These are phyloP conservation scores for Acheta domesticus DNA, from an alignment of 2,888 invertebrate genomes.

Conservation along the genomic window DNA sequence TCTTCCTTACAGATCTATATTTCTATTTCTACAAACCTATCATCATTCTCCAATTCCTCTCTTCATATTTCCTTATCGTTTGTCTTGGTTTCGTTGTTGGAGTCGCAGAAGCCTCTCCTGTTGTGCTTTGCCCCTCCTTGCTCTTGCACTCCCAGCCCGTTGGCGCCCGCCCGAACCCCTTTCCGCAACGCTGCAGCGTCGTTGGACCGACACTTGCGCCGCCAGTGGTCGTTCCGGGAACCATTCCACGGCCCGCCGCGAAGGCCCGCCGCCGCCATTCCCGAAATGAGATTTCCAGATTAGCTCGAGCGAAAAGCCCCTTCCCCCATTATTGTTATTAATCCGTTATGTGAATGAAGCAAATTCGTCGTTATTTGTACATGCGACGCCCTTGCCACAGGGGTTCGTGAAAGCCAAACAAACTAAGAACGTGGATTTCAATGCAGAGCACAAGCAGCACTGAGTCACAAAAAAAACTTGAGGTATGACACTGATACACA, in stretches of 20 bases:
- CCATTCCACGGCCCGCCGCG: background rate
- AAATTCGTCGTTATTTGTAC: background rate
- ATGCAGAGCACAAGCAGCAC: too few species aligned
- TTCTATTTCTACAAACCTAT: too few species aligned
- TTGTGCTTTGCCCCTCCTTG: background rate
- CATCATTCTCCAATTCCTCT: too few species aligned
- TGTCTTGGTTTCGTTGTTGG: too few species aligned
- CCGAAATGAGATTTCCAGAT: slow-evolving; percentile 1
- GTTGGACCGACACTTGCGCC: background rate
- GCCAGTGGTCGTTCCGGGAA: background rate
- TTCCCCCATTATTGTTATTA: background rate
- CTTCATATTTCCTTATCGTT: too few species aligned
- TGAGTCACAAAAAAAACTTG: too few species aligned
- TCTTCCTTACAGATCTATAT: too few species aligned
- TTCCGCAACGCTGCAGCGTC: background rate
- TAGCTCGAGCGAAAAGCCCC: background rate
- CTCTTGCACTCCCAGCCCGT: background rate
- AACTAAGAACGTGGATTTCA: too few species aligned
- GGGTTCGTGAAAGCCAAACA: too few species aligned
- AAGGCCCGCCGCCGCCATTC: background rate
- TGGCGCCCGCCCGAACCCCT: background rate
- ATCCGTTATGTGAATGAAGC: background rate
- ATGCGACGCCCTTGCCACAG: too few species aligned
- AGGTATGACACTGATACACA: too few species aligned
- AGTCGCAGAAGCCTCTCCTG: too few species aligned